Conservation (phyloP, 2,113 vertebrate genomes). For the Tichodroma muraria region DNA sequence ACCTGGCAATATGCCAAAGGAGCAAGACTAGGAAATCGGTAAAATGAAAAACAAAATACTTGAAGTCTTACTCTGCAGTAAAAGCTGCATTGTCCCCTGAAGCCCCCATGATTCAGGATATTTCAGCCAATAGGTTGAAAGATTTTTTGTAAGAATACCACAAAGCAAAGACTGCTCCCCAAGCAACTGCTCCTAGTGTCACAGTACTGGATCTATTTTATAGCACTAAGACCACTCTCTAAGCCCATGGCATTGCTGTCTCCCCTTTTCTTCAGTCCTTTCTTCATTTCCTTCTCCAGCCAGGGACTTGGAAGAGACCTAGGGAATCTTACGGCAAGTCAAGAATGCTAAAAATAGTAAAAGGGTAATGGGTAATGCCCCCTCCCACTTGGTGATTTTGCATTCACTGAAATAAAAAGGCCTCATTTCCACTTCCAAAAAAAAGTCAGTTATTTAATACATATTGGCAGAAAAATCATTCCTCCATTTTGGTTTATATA, state of each 20-base stretch:
- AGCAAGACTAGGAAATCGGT: neutral
- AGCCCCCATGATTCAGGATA: accelerated
- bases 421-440: neutral
- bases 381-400: neutral
- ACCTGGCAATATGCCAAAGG: neutral
- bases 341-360: neutral
- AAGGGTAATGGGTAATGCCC: neutral
- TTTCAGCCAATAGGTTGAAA: neutral
- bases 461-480: neutral
- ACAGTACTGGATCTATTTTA: neutral
- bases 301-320: neutral
- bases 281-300: neutral
- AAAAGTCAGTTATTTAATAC: neutral
- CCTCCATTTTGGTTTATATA: neutral
- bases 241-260: neutral
- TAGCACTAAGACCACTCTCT: neutral
- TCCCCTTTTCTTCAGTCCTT: neutral
- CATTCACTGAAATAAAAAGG: neutral
- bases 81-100: neutral
- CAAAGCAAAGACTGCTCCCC: neutral
- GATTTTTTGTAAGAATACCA: neutral
- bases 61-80: neutral
- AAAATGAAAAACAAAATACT: neutral
- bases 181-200: neutral
- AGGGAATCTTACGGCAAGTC: neutral